phyloP scores from a whole-genome alignment of 2,797 vertebrate species.

The Borostomias antarcticus region DNA sequence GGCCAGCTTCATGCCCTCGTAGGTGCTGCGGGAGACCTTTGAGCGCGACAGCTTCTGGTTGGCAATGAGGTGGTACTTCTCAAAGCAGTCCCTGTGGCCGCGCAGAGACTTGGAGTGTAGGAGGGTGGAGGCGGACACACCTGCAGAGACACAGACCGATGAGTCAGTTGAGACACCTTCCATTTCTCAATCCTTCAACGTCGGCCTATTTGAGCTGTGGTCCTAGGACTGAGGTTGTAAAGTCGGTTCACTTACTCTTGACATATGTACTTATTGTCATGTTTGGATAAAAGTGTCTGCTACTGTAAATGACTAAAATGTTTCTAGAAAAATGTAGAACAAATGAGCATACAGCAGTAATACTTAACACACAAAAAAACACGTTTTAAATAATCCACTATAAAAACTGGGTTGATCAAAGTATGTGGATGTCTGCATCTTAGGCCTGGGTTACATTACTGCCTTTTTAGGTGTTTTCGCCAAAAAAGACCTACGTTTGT shows the following conservation, averaged over 20 bases:
- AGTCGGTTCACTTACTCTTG: too few relatives aligned
- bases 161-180: slow-evolving; percentile 1
- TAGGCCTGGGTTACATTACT: too few relatives aligned
- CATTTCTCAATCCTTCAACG: background rate
- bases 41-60: slow-evolving; percentile 92
- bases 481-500: too few relatives aligned
- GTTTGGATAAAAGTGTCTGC: too few relatives aligned
- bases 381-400: slow-evolving; percentile 29
- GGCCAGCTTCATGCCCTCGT: slow-evolving; percentile 92
- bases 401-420: slow-evolving; percentile 51
- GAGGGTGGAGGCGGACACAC: slow-evolving; percentile 85
- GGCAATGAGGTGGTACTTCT: slow-evolving; percentile 97
- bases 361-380: slow-evolving; percentile 35
- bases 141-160: slow-evolving; percentile 66
- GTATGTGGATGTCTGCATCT: slow-evolving; percentile 48
- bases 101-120: slow-evolving; percentile 92
- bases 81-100: slow-evolving; percentile 97
- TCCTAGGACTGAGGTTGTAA: too few relatives aligned
- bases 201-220: too few relatives aligned
- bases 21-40: slow-evolving; percentile 89
- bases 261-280: too few relatives aligned
- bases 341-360: slow-evolving; percentile 17
- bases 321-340: background rate
- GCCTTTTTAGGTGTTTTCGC: too few relatives aligned
- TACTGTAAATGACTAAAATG: background rate